Conservation (phyloP, 1,140 invertebrate genomes). For the Andricus grossulariae region DNA sequence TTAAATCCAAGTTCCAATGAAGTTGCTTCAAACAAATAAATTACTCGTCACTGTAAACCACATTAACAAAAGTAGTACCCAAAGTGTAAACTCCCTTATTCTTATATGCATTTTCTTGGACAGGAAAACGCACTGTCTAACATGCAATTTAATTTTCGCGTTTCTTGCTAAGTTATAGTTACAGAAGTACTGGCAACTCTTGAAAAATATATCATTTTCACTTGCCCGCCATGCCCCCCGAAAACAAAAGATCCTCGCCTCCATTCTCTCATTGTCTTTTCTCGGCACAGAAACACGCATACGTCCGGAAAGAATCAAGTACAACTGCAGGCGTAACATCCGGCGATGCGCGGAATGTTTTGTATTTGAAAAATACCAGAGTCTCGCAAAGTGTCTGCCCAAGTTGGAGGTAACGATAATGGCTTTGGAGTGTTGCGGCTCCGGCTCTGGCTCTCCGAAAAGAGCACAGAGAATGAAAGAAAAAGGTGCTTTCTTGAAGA, state of each 20-base stretch:
- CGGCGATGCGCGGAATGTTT: slow-evolving; percentile 36
- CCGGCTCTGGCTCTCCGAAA: slow-evolving; percentile 36
- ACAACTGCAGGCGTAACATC: slow-evolving; percentile 27
- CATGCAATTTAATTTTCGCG: neutral
- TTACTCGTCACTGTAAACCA: too few species aligned
- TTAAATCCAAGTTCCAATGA: too few species aligned
- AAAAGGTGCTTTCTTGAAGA: slow-evolving; percentile 28
- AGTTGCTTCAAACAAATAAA: too few species aligned
- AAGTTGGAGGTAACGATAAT: slow-evolving; percentile 65
- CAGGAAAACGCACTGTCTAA: too few species aligned
- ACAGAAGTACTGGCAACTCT: neutral
- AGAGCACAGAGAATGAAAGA: slow-evolving; percentile 36
- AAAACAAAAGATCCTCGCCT: slow-evolving; percentile 5
- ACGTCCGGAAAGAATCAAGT: slow-evolving; percentile 18
- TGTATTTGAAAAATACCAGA: slow-evolving; percentile 53
- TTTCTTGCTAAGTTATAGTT: neutral
- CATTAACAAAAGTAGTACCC: too few species aligned
- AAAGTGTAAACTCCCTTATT: too few species aligned
- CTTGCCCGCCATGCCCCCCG: neutral
- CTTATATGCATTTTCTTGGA: too few species aligned
- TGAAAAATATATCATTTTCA: slow-evolving; percentile 13
- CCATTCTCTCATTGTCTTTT: slow-evolving; percentile 20
- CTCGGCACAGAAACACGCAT: slow-evolving; percentile 11
- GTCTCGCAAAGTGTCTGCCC: slow-evolving; percentile 50
- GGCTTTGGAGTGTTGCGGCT: slow-evolving; percentile 66